Evolutionary conservation across 2,113 vertebrate genomes (phyloP), one percentile per base, ranked within the genome.

Genomic region (Ochotona princeps): DNA sequence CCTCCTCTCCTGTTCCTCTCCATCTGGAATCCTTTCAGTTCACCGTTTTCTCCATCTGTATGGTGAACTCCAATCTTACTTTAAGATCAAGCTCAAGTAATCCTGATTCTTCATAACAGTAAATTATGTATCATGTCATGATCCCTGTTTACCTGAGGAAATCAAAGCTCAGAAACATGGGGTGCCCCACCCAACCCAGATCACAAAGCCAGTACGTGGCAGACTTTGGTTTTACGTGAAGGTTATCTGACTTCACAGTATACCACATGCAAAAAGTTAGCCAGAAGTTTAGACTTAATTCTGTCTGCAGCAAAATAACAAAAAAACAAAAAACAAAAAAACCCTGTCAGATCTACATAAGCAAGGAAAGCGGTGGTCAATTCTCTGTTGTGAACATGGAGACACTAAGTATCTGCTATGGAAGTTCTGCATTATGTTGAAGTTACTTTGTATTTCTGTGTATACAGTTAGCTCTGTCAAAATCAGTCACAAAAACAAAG

Each of bases 401-500:
- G 47, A 85, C 74, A 60, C 21, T 21, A 49, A 76, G 15, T 84
- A 73, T 47, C 11, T 85, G 15, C 54, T 44, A 73, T 89, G 65
- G 84, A 73, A 80, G 35, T 44, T 93, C 28, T 89, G 44, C 38
- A 57, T 76, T 75, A 88, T 13, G 23, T 60, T 49, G 75, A 66
- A 47, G 57, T 38, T 28, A 65, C n/a, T 66, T 26, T 54, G n/a
- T 69, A 15, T 79, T 89, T 78, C 51, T 60, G 8, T 72, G 0
- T 85, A 6, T 84, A 38, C 32, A 78, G 78, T 80, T 79, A 75
- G 49, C 30, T 69, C 57, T 30, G 28, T 89, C 38, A 51, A 66
- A 93, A 84, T 93, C 28, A 79, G 30, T 79, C n/a, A 85, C 32
- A 85, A 73, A 85, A 80, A 25, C 44, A 93, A 88, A 75, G 30